Conservation (phyloP, 2,797 vertebrate genomes). For the Lutjanus argentimaculatus region DNA sequence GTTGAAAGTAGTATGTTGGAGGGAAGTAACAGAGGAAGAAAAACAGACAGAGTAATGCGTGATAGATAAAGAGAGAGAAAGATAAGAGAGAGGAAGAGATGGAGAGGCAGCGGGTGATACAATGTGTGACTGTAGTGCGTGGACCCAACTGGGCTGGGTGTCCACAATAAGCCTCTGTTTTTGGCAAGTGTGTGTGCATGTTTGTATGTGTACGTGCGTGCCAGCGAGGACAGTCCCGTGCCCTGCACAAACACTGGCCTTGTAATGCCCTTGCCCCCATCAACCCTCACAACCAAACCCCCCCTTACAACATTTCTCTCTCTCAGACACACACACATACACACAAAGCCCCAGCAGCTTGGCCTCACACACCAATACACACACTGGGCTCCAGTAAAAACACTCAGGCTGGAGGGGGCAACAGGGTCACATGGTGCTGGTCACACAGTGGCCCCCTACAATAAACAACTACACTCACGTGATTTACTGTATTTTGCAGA, state of each 20-base stretch:
- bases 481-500: constrained; percentile 41
- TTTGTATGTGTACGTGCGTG: constrained; percentile 64
- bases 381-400: constrained; percentile 55
- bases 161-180: constrained; percentile 84
- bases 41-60: neutral
- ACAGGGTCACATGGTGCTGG: constrained; percentile 58
- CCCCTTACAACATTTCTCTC: constrained; percentile 41
- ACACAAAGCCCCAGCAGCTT: constrained; percentile 31
- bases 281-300: constrained; percentile 43
- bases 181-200: constrained; percentile 61
- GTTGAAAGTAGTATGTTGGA: neutral
- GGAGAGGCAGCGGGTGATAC: constrained; percentile 62
- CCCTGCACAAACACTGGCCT: constrained; percentile 83
- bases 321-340: constrained; percentile 12
- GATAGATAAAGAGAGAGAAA: constrained; percentile 34
- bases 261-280: constrained; percentile 76
- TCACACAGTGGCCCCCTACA: constrained; percentile 40
- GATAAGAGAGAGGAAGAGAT: constrained; percentile 28
- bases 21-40: constrained; percentile 2
- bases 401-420: constrained; percentile 43
- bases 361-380: constrained; percentile 42
- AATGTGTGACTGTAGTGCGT: constrained; percentile 77
- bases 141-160: constrained; percentile 59
- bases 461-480: constrained; percentile 37
- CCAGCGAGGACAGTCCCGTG: constrained; percentile 76